phyloP scores from a whole-genome alignment of 2,888 invertebrate genomes.

The Caenorhabditis sulstoni region DNA sequence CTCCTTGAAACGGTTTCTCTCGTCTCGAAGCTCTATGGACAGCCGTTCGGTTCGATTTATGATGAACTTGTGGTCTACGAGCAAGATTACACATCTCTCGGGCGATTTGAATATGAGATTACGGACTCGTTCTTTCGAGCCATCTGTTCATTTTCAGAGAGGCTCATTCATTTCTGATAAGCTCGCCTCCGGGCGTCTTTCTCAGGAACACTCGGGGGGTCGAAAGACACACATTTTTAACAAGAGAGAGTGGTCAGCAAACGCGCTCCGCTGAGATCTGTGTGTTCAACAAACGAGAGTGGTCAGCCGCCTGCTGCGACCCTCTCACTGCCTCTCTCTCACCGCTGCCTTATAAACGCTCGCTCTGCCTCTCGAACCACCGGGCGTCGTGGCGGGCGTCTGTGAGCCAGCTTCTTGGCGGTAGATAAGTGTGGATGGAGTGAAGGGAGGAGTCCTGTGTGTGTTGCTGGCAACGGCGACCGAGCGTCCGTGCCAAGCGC shows the following conservation, averaged over 20 bases:
- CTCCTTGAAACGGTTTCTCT: not conserved
- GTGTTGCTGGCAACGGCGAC: slow-evolving; percentile 68
- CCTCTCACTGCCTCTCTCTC: not conserved
- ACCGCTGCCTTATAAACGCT: slow-evolving; percentile 6
- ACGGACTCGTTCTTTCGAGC: slow-evolving; percentile 32
- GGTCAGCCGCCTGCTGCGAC: not conserved
- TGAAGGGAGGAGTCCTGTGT: slow-evolving; percentile 70
- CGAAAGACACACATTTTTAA: too few relatives aligned
- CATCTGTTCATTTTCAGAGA: slow-evolving; percentile 22
- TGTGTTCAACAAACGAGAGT: not conserved
- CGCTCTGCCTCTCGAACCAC: slow-evolving; percentile 24
- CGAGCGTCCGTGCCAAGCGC: slow-evolving; percentile 74
- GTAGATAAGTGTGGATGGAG: slow-evolving; percentile 70
- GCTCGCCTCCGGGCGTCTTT: slow-evolving; percentile 18
- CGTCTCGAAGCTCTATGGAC: slow-evolving; percentile 27
- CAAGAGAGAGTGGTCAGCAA: not conserved
- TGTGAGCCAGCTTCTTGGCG: slow-evolving; percentile 74
- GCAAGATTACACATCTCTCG: slow-evolving; percentile 32
- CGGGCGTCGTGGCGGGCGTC: slow-evolving; percentile 70
- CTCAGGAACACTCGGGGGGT: not conserved
- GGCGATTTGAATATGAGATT: slow-evolving; percentile 37
- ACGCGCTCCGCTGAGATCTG: slow-evolving; percentile 22
- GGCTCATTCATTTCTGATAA: slow-evolving; percentile 35
- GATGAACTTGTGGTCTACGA: slow-evolving; percentile 39
- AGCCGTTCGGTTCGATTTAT: slow-evolving; percentile 24